phyloP scores from a whole-genome alignment of 2,797 vertebrate species.

The Sebastes baramenuke region DNA sequence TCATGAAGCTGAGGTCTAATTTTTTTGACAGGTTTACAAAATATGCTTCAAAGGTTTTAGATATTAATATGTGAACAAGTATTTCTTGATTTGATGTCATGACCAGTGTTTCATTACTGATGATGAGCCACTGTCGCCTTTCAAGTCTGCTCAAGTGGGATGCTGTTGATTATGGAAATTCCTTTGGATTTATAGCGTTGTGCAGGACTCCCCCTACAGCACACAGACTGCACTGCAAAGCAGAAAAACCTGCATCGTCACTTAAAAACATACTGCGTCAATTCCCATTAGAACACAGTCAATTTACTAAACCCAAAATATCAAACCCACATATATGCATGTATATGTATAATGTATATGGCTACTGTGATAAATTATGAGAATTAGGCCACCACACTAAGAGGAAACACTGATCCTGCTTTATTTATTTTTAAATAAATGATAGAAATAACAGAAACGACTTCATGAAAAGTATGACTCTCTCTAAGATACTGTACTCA shows the following conservation, averaged over 20 bases:
- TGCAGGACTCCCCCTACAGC: conserved; percentile 77
- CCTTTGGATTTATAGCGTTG: conserved; percentile 55
- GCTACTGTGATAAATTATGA: neutral
- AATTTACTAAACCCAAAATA: neutral
- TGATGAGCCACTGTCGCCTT: conserved; percentile 15
- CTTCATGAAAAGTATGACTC: neutral
- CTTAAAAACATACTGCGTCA: neutral
- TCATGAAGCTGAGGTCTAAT: conserved; percentile 8
- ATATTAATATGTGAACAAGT: conserved; percentile 1
- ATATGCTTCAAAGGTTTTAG: conserved; percentile 10
- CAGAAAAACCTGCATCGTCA: neutral
- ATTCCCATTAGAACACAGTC: neutral
- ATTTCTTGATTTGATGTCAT: conserved; percentile 14
- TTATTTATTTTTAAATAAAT: neutral
- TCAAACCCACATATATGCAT: neutral
- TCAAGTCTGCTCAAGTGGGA: neutral
- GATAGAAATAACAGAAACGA: neutral
- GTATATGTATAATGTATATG: neutral
- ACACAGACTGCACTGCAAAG: conserved; percentile 18
- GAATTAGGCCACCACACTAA: neutral
- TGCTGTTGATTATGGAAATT: neutral
- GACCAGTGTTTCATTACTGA: conserved; percentile 8
- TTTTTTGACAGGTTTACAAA: conserved; percentile 26
- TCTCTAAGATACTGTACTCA: neutral
- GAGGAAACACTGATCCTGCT: neutral